Evolutionary conservation across 2,797 vertebrate genomes (phyloP).

Genomic region (Chaetodon trifasciatus): DNA sequence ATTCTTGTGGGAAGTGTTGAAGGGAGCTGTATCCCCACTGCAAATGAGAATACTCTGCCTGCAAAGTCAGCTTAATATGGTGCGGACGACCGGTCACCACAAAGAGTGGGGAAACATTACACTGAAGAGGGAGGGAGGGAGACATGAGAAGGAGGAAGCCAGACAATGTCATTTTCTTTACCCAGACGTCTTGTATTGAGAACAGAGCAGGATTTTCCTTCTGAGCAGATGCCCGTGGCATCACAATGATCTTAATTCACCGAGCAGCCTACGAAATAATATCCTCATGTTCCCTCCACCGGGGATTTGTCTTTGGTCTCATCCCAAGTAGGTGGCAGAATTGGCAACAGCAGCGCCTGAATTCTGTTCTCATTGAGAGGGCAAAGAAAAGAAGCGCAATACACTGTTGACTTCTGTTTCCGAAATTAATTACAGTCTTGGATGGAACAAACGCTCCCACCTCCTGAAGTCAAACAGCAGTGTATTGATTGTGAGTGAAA

Average conservation of each 20-base stretch:
- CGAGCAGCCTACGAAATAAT: conserved; percentile 56
- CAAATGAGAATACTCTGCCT: conserved; percentile 70
- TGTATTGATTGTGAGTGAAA: conserved; percentile 37
- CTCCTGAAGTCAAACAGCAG: conserved; percentile 55
- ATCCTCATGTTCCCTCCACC: conserved; percentile 36
- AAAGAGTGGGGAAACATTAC: conserved; percentile 44
- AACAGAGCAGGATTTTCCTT: conserved; percentile 48
- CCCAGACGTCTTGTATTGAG: conserved; percentile 43
- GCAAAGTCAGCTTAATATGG: conserved; percentile 60
- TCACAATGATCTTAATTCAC: conserved; percentile 62
- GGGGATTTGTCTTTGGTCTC: conserved; percentile 52
- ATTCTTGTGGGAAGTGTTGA: conserved; percentile 72
- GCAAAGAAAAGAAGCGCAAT: conserved; percentile 41
- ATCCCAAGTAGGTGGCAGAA: conserved; percentile 57
- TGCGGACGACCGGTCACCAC: conserved; percentile 26
- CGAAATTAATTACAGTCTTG: conserved; percentile 67
- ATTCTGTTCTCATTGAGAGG: conserved; percentile 50
- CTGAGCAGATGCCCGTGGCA: conserved; percentile 44
- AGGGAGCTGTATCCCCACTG: conserved; percentile 46
- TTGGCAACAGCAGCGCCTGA: conserved; percentile 40
- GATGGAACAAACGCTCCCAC: conserved; percentile 40
- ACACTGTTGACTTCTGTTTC: conserved; percentile 52
- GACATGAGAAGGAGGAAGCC: conserved; percentile 3
- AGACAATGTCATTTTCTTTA: conserved; percentile 62
- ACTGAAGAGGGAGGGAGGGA: conserved; percentile 19